Evolutionary conservation across 2,113 vertebrate species (phyloP).

Genomic region (Oncorhynchus tshawytscha): DNA sequence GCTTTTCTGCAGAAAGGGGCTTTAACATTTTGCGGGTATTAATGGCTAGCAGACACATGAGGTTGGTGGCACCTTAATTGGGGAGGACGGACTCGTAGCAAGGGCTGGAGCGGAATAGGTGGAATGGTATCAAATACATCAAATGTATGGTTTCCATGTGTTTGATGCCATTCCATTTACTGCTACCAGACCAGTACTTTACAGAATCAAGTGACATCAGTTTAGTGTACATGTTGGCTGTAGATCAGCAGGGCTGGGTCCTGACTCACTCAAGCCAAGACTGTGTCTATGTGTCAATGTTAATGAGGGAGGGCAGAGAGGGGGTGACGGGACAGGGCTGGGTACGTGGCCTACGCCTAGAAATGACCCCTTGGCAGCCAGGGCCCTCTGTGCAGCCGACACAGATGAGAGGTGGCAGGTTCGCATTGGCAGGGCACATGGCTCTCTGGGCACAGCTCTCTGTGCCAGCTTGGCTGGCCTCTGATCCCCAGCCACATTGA

Average conservation of each 20-base stretch:
- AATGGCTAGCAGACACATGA: slow-evolving; percentile 78
- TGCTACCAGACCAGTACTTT: too few species aligned
- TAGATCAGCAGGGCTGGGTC: too few species aligned
- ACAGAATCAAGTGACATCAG: too few species aligned
- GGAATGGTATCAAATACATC: too few species aligned
- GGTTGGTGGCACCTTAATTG: background rate
- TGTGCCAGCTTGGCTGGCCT: slow-evolving; percentile 51
- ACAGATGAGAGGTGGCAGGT: slow-evolving; percentile 62
- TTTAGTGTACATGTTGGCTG: too few species aligned
- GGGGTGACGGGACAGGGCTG: slow-evolving; percentile 2
- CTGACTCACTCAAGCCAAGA: too few species aligned
- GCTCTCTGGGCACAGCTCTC: slow-evolving; percentile 37
- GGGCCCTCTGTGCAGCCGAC: slow-evolving; percentile 42
- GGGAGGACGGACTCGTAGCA: background rate
- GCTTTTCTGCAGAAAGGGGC: slow-evolving; percentile 23
- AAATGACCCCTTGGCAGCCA: slow-evolving; percentile 42
- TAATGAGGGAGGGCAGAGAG: slow-evolving; percentile 12
- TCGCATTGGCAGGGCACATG: slow-evolving; percentile 44
- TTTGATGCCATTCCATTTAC: too few species aligned
- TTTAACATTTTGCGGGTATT: slow-evolving; percentile 85
- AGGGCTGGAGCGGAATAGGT: too few species aligned
- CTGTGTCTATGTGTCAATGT: too few species aligned
- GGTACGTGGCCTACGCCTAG: background rate
- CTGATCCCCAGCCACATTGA: slow-evolving; percentile 35
- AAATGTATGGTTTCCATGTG: too few species aligned